Evolutionary conservation across 1,140 invertebrate species (phyloP).

Genomic region (Hyles vespertilio): DNA sequence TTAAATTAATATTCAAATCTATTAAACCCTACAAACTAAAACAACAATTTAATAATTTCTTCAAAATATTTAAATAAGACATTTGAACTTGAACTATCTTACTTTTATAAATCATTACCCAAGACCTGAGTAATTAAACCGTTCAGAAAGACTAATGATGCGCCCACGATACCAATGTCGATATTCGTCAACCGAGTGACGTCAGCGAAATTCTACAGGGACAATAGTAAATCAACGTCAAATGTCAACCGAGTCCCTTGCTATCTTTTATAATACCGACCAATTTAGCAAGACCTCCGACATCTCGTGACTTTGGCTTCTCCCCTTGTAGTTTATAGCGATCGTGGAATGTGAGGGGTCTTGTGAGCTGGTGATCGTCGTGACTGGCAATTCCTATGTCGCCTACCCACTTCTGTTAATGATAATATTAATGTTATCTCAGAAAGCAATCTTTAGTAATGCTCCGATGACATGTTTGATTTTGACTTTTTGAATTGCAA

Average conservation of each 20-base stretch:
- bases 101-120: too few species aligned
- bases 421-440: conserved; percentile 70
- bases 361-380: conserved; percentile 28
- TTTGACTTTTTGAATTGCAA: conserved; percentile 45
- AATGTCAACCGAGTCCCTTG: conserved; percentile 60
- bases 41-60: too few species aligned
- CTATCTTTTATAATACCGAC: conserved; percentile 39
- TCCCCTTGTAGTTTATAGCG: conserved; percentile 12
- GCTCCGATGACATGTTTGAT: conserved; percentile 33
- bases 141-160: background rate
- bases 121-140: too few species aligned
- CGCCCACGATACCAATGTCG: conserved; percentile 8
- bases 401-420: conserved; percentile 67
- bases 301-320: conserved; percentile 40
- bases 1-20: too few species aligned
- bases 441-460: conserved; percentile 50
- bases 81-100: too few species aligned
- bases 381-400: conserved; percentile 64
- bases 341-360: conserved; percentile 32
- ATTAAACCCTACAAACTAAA: too few species aligned
- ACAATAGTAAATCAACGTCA: conserved; percentile 72
- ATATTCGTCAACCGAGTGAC: conserved; percentile 32
- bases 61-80: too few species aligned
- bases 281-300: conserved; percentile 36
- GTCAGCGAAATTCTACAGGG: conserved; percentile 42